These are phyloP conservation scores for Anguilla megastoma DNA, from an alignment of 2,797 vertebrate species.

Conservation along the genomic window DNA sequence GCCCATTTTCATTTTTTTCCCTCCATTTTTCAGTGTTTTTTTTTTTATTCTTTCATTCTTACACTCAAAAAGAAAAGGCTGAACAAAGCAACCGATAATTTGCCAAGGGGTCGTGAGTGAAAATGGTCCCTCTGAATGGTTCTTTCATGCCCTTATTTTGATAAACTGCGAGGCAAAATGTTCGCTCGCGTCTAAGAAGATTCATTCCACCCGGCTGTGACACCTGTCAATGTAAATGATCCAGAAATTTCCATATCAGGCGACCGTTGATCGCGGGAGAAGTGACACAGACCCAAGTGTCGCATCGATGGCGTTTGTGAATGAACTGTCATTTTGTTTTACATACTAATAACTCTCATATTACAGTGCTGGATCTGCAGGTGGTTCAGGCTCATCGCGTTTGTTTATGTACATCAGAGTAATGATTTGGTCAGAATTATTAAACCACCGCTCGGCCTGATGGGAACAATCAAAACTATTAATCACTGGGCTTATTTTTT, in stretches of 20 bases:
- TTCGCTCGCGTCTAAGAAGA: background rate
- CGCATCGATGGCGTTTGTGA: background rate
- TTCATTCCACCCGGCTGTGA: background rate
- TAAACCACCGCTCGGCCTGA: too few species aligned
- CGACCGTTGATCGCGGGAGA: background rate
- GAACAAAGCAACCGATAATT: constrained; percentile 9
- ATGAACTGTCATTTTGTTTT: background rate
- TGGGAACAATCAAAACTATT: background rate
- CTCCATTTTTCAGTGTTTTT: background rate
- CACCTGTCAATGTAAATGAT: background rate
- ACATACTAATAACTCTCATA: background rate
- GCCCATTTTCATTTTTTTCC: background rate
- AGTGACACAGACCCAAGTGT: background rate
- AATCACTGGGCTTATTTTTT: background rate
- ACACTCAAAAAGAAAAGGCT: background rate
- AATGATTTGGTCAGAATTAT: background rate
- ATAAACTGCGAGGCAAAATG: background rate
- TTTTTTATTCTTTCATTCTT: background rate
- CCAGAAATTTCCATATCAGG: background rate
- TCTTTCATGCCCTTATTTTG: background rate
- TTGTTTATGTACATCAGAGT: background rate
- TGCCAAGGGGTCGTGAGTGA: background rate
- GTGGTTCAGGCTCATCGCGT: background rate
- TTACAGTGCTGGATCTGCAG: background rate
- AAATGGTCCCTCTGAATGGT: constrained; percentile 3